phyloP scores from a whole-genome alignment of 2,888 invertebrate species.

The Drosophila maculinotata region DNA sequence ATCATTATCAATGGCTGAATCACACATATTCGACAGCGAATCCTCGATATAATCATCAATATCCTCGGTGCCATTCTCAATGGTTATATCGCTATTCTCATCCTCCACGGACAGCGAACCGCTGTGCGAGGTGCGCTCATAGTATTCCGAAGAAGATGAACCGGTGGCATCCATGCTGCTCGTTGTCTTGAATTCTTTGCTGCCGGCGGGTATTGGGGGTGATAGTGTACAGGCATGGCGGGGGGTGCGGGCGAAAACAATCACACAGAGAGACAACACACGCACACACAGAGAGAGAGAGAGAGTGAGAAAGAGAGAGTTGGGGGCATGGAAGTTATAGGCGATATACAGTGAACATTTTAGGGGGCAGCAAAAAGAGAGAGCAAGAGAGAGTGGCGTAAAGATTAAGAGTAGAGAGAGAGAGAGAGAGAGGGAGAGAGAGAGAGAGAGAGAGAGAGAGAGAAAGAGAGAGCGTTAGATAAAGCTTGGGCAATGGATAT shows the following conservation, averaged over 20 bases:
- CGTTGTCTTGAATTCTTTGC: slow-evolving; percentile 72
- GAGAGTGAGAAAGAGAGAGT: slow-evolving; percentile 2
- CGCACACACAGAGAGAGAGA: slow-evolving; percentile 11
- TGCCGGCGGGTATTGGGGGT: slow-evolving; percentile 10
- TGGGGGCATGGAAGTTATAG: slow-evolving; percentile 13
- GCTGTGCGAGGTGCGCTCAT: slow-evolving; percentile 76
- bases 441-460: slow-evolving; percentile 31
- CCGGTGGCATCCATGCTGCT: slow-evolving; percentile 76
- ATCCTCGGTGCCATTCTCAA: slow-evolving; percentile 82
- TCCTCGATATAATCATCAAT: slow-evolving; percentile 83
- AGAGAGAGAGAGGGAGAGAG: slow-evolving; percentile 34
- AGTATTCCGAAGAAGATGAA: slow-evolving; percentile 73
- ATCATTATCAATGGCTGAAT: slow-evolving; percentile 77
- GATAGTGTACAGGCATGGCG: slow-evolving; percentile 10
- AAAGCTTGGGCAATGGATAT: slow-evolving; percentile 61
- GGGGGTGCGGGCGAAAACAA: slow-evolving; percentile 21
- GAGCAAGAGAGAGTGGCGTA: slow-evolving; percentile 21
- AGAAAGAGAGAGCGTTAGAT: slow-evolving; percentile 63
- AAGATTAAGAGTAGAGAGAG: slow-evolving; percentile 12
- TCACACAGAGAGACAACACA: neutral
- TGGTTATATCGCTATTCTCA: slow-evolving; percentile 84
- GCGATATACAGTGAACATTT: slow-evolving; percentile 19
- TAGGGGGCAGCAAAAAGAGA: slow-evolving; percentile 25
- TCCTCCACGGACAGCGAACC: slow-evolving; percentile 84
- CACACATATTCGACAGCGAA: slow-evolving; percentile 80